Conservation (phyloP, 2,113 vertebrate species). For the Cygnus buccinator region DNA sequence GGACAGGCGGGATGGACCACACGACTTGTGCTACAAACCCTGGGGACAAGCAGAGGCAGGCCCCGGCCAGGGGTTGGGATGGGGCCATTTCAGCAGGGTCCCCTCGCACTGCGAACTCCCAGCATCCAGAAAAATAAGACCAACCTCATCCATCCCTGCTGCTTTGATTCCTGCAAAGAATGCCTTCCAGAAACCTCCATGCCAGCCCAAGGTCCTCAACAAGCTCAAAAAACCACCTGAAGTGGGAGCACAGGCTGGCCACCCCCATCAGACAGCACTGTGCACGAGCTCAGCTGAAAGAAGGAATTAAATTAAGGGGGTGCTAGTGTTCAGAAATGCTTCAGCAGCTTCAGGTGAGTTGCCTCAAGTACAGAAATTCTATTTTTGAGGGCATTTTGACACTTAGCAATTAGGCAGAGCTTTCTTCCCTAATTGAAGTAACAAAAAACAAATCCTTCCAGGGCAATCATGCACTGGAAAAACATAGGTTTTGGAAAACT, state of each 20-base stretch:
- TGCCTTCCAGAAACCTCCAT: background rate
- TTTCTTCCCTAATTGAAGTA: background rate
- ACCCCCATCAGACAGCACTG: background rate
- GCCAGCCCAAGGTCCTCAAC: background rate
- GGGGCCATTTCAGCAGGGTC: background rate
- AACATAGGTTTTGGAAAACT: background rate
- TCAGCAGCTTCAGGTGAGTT: background rate
- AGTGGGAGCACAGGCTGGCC: background rate
- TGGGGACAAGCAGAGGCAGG: accelerated
- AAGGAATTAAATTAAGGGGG: background rate
- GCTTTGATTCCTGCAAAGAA: background rate
- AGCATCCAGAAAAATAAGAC: background rate
- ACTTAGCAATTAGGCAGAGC: background rate
- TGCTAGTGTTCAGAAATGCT: background rate
- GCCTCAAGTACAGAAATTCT: background rate
- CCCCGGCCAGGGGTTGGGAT: background rate
- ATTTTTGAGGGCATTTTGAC: background rate
- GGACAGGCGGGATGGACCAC: background rate
- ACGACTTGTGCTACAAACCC: background rate
- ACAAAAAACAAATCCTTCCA: background rate
- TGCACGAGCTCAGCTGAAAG: background rate
- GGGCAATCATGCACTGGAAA: background rate
- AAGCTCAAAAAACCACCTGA: background rate
- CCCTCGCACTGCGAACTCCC: background rate
- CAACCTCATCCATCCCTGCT: background rate